Evolutionary conservation across 2,888 invertebrate species (phyloP), one percentile per base, ranked within the genome.

Genomic region (Hipparchia semele): DNA sequence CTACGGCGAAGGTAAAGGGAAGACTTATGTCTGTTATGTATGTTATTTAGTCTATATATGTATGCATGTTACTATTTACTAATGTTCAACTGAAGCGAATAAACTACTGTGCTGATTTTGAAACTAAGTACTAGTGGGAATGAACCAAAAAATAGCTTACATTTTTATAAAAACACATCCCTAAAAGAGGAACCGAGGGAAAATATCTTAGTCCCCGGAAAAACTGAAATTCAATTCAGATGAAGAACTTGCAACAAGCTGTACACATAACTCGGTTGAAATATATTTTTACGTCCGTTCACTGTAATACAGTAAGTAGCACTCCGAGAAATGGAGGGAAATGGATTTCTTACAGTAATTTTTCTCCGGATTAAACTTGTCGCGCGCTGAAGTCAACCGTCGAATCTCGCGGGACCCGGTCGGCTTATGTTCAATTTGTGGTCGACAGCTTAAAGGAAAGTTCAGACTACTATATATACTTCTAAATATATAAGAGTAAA

Each of bases 401-500:
- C 62, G 70, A 56, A 54, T 73, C 74, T 68, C 64, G 60, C 13
- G 77, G 70, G 76, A 68, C 61, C 56, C 53, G 60, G 59, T 56
- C 60, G 60, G 68, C 74, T 76, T 76, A 74, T 73, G 76, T 77
- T 68, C 74, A 74, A 76, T 76, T 77, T 76, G 77, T 73, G 77
- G 77, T 70, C 54, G 70, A 72, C 68, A 73, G 23, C 23, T 23
- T 23, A 23, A 23, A 23, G 71, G 68, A 64, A 71, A 66, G 71
- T 61, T 58, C 65, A 13, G 49, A 49, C 33, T 58, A 49, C 8
- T 6, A 56, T n/a, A 13, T 56, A 56, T 2, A n/a, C 5, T 54
- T 54, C 12, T n/a, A 23, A 23, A 23, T 23, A 23, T 23, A 23
- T 23, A 23, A 23, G 1, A 23, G 23, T 23, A 23, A 23, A 23